Base-by-base conservation (phyloP, 2,797 vertebrate species). In the Pipistrellus kuhlii region DNA sequence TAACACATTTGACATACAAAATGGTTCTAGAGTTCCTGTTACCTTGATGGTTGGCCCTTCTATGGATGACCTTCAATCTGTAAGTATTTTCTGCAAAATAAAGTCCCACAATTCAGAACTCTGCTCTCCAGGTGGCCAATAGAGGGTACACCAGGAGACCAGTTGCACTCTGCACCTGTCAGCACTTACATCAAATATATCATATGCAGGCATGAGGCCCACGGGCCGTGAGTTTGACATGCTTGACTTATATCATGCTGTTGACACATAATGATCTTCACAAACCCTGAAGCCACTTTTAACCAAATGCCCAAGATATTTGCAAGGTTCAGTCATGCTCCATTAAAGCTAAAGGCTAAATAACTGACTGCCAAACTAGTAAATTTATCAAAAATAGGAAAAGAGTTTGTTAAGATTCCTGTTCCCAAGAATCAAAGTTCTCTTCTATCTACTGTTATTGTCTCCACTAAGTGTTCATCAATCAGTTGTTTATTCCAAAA, bases 341-440 rank as follows among this genome's bases (percentile, higher is more conserved):
- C 13, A 7, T 55, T 75, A 53, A 64, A 55, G 44, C 13, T 27
- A 13, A 88, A 55, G 55, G 44, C 44, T 89, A 87, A 25, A 38
- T 46, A n/a, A 81, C 32, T 80, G 51, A 93, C 21, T 41, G 68
- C 6, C 0, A 80, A 38, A 17, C 35, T 78, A 69, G 30, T 30
- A 72, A 83, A 83, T 94, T 77, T 73, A 83, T 59, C 46, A 87
- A 85, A 88, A 93, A 66, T 4, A 91, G 6, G 44, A 51, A 59
- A 77, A 30, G 21, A 69, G 4, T 30, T 87, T 92, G 35, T 38
- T 81, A 87, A 64, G 80, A 57, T 41, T 81, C 14, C 25, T 69
- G 9, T 57, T 55, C 32, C 57, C 69, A 30, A 76, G 35, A 76
- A 38, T 76, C 35, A 81, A 51, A 14, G 3, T 83, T 96, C 27